Evolutionary conservation across 2,888 invertebrate species (phyloP), one percentile per base, ranked within the genome.

Genomic region (Heterodera filipjevi): DNA sequence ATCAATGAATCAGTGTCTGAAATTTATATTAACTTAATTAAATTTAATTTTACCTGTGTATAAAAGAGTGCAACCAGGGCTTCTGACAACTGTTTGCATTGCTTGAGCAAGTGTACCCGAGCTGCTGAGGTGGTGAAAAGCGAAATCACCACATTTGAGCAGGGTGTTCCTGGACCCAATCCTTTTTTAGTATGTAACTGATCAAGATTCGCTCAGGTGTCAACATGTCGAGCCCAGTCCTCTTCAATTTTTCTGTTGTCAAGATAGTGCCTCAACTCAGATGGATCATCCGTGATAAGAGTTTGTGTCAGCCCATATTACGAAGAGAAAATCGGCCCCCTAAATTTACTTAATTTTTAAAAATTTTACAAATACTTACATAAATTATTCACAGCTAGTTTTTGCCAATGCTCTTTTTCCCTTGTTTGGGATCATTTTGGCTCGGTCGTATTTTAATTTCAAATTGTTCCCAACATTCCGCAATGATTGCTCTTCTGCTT

Each of bases 321-420:
- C 78, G 49, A 2, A 78, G 30, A 3, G 68, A 68, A 68, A 78
- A 78, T 1, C 77, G 66, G 0, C 78, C 78, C 77, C 77, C 49
- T 49, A 2, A 44, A 70, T n/a, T 10, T 16, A 6, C n/a, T n/a
- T n/a, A n/a, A n/a, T 6, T 8, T 27, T 8, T 8, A 3, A 22
- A 22, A 22, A 5, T 3, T 59, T 10, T 8, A 59, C n/a, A 27
- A 27, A n/a, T n/a, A n/a, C 59, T 59, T n/a, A 59, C 59, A 59
- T 59, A 59, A 27, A 59, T 59, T 59, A 27, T 59, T 59, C 27
- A 59, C 59, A 8, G 27, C 59, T 27, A 59, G 27, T 27, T 27
- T n/a, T 59, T 5, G 59, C 59, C 6, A 59, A 27, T 0, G 59
- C 59, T 59, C 59, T 59, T 59, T 59, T 59, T 59, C 59, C 59